phyloP scores from a whole-genome alignment of 2,797 vertebrate genomes.

The Mormyrus proboscirostris region DNA sequence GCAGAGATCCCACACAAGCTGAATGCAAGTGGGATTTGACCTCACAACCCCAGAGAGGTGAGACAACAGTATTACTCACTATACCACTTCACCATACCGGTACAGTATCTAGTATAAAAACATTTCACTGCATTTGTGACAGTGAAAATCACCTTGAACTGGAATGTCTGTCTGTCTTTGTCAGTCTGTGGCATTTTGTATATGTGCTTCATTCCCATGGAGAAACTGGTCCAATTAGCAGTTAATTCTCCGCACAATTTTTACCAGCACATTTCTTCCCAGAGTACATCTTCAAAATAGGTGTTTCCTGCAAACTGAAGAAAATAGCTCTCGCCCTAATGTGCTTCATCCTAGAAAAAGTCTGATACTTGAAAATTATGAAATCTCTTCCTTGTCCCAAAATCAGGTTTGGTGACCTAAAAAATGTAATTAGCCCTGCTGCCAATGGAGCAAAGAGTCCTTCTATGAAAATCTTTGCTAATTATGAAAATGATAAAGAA shows the following conservation, averaged over 20 bases:
- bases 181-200: background rate
- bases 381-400: background rate
- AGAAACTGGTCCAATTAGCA: conserved; percentile 2
- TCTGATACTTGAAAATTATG: background rate
- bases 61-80: background rate
- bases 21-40: background rate
- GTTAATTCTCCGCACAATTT: background rate
- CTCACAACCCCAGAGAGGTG: background rate
- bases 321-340: background rate
- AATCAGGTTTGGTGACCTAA: background rate
- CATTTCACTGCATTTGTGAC: background rate
- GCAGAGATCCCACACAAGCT: background rate
- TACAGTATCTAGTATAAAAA: background rate
- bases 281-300: background rate
- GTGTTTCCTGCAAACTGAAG: background rate
- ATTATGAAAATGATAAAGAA: background rate
- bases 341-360: background rate
- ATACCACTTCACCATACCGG: background rate
- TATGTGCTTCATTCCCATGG: background rate
- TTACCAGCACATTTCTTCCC: background rate
- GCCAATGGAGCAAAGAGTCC: background rate
- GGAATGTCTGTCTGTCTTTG: background rate
- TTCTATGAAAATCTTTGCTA: background rate
- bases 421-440: background rate
- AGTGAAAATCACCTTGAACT: background rate